phyloP scores from a whole-genome alignment of 2,113 vertebrate species.

The Podilymbus podiceps region DNA sequence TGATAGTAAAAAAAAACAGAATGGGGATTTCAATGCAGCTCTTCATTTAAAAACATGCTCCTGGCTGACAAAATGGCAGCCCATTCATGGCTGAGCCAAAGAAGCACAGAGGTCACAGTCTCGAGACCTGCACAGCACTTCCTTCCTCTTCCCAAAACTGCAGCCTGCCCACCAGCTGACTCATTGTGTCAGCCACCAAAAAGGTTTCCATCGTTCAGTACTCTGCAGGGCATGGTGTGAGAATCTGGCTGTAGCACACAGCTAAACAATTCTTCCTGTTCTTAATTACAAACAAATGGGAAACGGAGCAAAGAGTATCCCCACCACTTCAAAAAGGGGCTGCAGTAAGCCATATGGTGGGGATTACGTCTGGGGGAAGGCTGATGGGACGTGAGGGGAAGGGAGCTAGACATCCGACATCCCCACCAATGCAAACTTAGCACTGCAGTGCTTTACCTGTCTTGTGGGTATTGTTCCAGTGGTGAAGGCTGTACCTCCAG shows the following conservation, averaged over 20 bases:
- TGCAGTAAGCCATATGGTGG: background rate
- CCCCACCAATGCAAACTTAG: background rate
- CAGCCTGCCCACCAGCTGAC: background rate
- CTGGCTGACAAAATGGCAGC: background rate
- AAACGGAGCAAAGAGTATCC: background rate
- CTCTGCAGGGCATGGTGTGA: background rate
- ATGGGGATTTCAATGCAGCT: background rate
- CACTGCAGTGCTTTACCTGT: background rate
- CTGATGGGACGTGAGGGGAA: background rate
- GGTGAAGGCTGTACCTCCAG: background rate
- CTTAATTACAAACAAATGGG: slow-evolving; percentile 39
- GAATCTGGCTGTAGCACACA: background rate
- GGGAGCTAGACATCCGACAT: background rate
- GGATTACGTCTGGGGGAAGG: background rate
- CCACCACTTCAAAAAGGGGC: slow-evolving; percentile 34
- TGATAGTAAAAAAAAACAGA: background rate
- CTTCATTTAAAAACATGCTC: background rate
- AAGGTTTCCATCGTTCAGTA: background rate
- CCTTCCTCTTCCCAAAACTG: background rate
- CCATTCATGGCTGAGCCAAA: background rate
- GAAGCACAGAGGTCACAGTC: background rate
- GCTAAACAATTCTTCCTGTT: background rate
- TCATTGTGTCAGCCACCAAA: background rate
- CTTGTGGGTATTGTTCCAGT: background rate
- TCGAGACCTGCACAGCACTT: background rate